Evolutionary conservation across 2,888 invertebrate genomes (phyloP), one percentile per base, ranked within the genome.

Genomic region (Tetragnatha montana): DNA sequence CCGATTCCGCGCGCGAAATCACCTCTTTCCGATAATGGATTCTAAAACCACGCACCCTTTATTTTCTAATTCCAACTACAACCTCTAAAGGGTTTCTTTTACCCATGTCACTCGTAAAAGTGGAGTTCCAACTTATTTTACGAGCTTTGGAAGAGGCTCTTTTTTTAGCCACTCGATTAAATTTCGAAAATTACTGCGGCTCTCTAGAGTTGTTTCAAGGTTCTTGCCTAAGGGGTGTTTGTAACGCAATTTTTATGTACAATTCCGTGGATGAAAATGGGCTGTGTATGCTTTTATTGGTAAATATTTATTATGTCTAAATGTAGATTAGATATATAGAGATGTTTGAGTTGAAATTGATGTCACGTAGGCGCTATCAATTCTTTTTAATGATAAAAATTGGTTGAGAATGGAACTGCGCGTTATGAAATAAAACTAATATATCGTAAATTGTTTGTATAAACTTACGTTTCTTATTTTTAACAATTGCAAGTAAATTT

Each of bases 1-100:
- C 71, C 14, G 51, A 21, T n/a, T n/a, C 3, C n/a, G 21, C n/a
- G 50, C 22, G 22, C 51, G 22, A 78, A 78, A 51, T 51, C 22
- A 19, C 21, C 51, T 21, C 19, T 78, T 78, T 78, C 78, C 78
- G 60, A 78, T 78, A 60, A 78, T 78, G 60, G 78, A 60, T 78
- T 76, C n/a, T 76, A 22, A 51, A 50, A 78, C 17, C 21, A 51
- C 21, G 21, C 60, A 17, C 60, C 60, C 14, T 60, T 60, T 78
- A 22, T 76, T 8, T 49, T 60, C 7, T 78, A 21, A 21, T 75
- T 75, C n/a, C 17, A 47, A 8, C 74, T 10, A 75, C 47, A 6
- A 49, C 6, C 35, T 51, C 60, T 60, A 21, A 21, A 60, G 78
- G n/a, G 51, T 78, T 78, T 78, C 8, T 78, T 78, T 78, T 76